A percentile compares a stretch with the other conserved stretches of the same genome.
These are phyloP conservation scores for Spermophilus dauricus DNA, from an alignment of 2,113 vertebrate genomes.

Conservation along the genomic window DNA sequence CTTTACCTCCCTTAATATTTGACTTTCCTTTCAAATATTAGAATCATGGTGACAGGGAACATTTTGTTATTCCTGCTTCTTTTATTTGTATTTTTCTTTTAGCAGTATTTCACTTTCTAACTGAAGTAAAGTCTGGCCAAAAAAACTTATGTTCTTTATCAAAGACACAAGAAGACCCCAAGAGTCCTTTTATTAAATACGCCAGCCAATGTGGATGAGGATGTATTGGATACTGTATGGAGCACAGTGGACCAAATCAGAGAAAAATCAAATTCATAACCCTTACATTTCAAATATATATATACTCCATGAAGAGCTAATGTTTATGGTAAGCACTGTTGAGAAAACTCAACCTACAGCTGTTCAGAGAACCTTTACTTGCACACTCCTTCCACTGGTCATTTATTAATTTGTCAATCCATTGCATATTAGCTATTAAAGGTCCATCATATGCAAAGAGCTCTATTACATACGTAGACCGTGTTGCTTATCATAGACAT, in stretches of 20 bases:
- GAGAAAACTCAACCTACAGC: background rate
- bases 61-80: background rate
- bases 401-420: background rate
- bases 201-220: background rate
- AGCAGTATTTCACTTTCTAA: background rate
- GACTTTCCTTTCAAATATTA: background rate
- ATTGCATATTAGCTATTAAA: slow-evolving; percentile 24
- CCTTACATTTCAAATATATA: background rate
- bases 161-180: slow-evolving; percentile 51
- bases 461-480: background rate
- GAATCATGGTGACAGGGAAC: background rate
- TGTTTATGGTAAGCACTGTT: background rate
- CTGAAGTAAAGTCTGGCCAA: background rate
- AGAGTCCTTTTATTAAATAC: background rate
- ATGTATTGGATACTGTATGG: background rate
- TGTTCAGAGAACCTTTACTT: background rate
- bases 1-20: too few relatives aligned
- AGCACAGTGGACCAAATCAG: background rate
- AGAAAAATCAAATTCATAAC: slow-evolving; percentile 11
- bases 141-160: slow-evolving; percentile 12
- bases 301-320: background rate
- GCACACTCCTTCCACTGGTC: background rate
- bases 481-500: background rate
- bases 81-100: background rate
- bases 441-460: background rate